Evolutionary conservation across 2,888 invertebrate genomes (phyloP).

Genomic region (Drosophila limbata): DNA sequence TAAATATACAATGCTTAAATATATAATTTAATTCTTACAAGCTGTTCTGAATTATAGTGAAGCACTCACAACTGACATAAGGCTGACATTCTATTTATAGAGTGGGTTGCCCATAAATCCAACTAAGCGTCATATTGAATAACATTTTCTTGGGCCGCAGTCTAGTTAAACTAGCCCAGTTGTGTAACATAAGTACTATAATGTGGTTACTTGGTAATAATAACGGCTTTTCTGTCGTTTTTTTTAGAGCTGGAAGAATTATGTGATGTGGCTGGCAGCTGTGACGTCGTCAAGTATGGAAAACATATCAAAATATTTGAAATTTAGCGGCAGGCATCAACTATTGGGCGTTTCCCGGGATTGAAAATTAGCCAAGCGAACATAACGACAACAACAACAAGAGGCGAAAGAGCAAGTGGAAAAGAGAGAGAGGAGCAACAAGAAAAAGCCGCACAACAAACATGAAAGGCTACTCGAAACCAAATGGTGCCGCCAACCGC

Average conservation of each 20-base stretch:
- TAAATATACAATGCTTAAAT: too few species aligned
- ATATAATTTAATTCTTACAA: not conserved
- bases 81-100: not conserved
- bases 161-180: conserved; percentile 33
- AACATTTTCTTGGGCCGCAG: conserved; percentile 25
- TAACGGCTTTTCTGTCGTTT: conserved; percentile 7
- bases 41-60: not conserved
- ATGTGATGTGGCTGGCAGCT: conserved; percentile 52
- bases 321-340: conserved; percentile 51
- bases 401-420: not conserved
- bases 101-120: not conserved
- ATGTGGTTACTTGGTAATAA: conserved; percentile 14
- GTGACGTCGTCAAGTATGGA: conserved; percentile 55
- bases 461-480: conserved; percentile 72
- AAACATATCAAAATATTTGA: conserved; percentile 75
- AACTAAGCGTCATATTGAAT: conserved; percentile 13
- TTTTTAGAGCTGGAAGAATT: conserved; percentile 39
- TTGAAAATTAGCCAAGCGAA: conserved; percentile 58
- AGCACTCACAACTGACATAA: not conserved
- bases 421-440: not conserved
- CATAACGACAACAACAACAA: conserved; percentile 26
- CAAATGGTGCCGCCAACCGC: conserved; percentile 69
- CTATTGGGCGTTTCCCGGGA: conserved; percentile 43
- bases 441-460: conserved; percentile 49
- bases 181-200: conserved; percentile 30